Evolutionary conservation across 2,113 vertebrate genomes (phyloP).

Genomic region (Mormyrus lacerda): DNA sequence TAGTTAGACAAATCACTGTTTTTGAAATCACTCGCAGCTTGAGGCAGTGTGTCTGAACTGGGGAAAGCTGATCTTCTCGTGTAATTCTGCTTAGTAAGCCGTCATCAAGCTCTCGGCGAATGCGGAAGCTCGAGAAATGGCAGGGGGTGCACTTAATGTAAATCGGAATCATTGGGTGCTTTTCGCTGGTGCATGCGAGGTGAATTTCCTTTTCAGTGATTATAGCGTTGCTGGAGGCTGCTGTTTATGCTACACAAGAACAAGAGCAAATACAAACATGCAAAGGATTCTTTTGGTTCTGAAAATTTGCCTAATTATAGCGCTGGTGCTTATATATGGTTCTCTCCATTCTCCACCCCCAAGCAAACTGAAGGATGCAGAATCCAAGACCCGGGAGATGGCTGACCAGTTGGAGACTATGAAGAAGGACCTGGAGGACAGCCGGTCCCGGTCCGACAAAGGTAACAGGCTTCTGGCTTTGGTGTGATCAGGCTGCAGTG

Average conservation of each 20-base stretch:
- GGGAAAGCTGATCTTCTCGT: background rate
- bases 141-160: background rate
- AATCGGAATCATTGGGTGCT: background rate
- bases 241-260: background rate
- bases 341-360: background rate
- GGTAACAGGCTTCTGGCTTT: conserved; percentile 53
- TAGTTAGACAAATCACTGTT: conserved; percentile 4
- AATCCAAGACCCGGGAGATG: conserved; percentile 72
- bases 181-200: background rate
- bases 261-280: background rate
- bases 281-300: background rate
- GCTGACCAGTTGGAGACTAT: conserved; percentile 76
- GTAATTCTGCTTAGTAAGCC: background rate
- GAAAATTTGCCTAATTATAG: background rate
- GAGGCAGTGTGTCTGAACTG: background rate
- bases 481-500: background rate
- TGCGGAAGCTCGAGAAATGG: background rate
- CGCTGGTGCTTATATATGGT: background rate
- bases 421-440: conserved; percentile 89
- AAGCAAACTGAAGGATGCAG: conserved; percentile 89
- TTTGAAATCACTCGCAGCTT: background rate
- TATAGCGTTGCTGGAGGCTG: background rate
- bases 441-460: conserved; percentile 67
- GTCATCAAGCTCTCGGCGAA: background rate
- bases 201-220: background rate